phyloP scores from a whole-genome alignment of 1,140 invertebrate species.

The Pseudomyrmex sp. region DNA sequence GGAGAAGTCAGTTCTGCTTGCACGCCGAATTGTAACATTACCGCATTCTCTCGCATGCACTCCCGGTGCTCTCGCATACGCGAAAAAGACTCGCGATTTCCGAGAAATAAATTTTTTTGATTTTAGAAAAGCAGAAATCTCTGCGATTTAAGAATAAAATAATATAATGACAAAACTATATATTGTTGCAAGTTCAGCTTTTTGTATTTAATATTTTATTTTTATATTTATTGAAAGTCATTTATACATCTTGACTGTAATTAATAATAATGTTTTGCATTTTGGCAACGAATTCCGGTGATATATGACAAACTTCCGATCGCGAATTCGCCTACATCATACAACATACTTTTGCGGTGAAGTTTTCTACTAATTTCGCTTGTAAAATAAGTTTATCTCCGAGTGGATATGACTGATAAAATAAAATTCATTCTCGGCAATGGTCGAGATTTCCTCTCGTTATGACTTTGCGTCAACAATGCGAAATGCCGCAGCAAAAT shows the following conservation, averaged over 20 bases:
- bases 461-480: constrained; percentile 34
- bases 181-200: background rate
- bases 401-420: constrained; percentile 25
- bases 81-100: background rate
- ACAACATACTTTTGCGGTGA: constrained; percentile 10
- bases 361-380: constrained; percentile 46
- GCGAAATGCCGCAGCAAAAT: constrained; percentile 39
- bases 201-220: background rate
- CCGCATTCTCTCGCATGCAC: background rate
- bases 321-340: constrained; percentile 20
- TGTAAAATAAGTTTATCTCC: constrained; percentile 54
- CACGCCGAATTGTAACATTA: constrained; percentile 22
- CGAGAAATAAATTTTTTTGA: background rate
- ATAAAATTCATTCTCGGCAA: constrained; percentile 44
- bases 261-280: background rate
- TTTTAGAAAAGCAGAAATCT: background rate
- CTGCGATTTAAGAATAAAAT: too few species aligned
- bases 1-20: constrained; percentile 41
- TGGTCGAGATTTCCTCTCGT: constrained; percentile 28
- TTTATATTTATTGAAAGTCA: background rate
- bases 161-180: too few species aligned
- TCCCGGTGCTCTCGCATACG: background rate
- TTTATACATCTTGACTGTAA: too few species aligned
- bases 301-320: constrained; percentile 11
- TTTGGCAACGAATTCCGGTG: background rate